These are phyloP conservation scores for Achatina immaculata DNA, from an alignment of 1,140 invertebrate genomes.

Conservation along the genomic window DNA sequence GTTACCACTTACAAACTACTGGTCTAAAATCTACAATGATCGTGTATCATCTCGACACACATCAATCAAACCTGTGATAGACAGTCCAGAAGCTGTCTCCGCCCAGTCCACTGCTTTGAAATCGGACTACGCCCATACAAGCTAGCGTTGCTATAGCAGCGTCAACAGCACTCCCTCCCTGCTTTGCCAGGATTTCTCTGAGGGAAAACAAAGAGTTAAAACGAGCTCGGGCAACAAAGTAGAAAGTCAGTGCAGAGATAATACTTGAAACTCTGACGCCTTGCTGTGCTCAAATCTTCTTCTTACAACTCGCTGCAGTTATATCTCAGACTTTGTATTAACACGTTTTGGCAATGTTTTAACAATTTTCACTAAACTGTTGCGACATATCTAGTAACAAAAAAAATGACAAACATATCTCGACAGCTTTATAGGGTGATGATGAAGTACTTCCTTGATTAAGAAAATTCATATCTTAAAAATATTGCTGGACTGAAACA, in stretches of 20 bases:
- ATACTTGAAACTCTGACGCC: background rate
- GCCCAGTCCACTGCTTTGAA: conserved; percentile 88
- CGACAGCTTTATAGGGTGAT: too few relatives aligned
- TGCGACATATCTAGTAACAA: too few relatives aligned
- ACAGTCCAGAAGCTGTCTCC: conserved; percentile 89
- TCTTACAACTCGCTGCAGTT: background rate
- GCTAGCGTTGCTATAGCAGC: conserved; percentile 85
- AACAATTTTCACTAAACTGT: background rate
- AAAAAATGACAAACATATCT: too few relatives aligned
- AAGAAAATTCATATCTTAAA: too few relatives aligned
- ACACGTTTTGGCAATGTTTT: background rate
- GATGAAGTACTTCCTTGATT: too few relatives aligned
- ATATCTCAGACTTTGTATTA: background rate
- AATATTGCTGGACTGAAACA: too few relatives aligned
- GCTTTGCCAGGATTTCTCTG: conserved; percentile 57
- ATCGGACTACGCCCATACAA: conserved; percentile 87
- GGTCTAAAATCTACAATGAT: background rate
- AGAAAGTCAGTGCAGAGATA: background rate
- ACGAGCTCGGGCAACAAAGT: background rate
- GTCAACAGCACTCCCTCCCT: conserved; percentile 85
- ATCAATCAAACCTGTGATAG: conserved; percentile 74
- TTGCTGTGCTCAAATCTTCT: background rate
- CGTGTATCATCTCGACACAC: background rate
- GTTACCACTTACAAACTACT: background rate
- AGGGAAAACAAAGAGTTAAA: conserved; percentile 21